phyloP scores from a whole-genome alignment of 2,797 vertebrate species.

The Macrochelys suwanniensis region DNA sequence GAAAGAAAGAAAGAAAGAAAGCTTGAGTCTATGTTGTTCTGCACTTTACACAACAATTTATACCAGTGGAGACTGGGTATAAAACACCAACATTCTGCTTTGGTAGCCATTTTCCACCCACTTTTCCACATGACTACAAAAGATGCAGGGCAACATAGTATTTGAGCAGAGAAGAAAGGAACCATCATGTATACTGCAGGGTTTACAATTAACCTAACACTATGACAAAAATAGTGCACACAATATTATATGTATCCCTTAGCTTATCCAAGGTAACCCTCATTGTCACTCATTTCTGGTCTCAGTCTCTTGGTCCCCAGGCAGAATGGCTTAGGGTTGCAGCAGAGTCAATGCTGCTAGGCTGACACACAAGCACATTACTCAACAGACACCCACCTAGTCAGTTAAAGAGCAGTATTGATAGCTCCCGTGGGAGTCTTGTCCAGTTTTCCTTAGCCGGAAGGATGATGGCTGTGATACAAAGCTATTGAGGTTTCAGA shows the following conservation, averaged over 20 bases:
- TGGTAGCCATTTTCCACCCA: not conserved
- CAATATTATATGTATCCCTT: not conserved
- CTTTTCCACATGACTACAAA: not conserved
- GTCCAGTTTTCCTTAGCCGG: not conserved
- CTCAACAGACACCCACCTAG: not conserved
- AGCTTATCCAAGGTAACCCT: not conserved
- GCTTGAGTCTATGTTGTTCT: not conserved
- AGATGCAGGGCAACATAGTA: fast-evolving
- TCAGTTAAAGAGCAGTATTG: not conserved
- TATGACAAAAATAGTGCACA: not conserved
- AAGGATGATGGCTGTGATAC: not conserved
- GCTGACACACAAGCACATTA: not conserved
- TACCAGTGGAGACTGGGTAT: not conserved
- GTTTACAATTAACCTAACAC: fast-evolving
- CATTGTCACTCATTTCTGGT: not conserved
- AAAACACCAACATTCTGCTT: not conserved
- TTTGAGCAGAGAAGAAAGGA: not conserved
- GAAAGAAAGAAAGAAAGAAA: fast-evolving
- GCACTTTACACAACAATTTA: not conserved
- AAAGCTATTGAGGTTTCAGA: not conserved
- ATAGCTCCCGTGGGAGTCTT: not conserved
- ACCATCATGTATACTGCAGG: not conserved
- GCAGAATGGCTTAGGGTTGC: not conserved
- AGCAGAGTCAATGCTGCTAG: not conserved
- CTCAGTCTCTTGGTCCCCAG: not conserved